Conservation (phyloP, 2,113 vertebrate species). For the Siniperca knerii region DNA sequence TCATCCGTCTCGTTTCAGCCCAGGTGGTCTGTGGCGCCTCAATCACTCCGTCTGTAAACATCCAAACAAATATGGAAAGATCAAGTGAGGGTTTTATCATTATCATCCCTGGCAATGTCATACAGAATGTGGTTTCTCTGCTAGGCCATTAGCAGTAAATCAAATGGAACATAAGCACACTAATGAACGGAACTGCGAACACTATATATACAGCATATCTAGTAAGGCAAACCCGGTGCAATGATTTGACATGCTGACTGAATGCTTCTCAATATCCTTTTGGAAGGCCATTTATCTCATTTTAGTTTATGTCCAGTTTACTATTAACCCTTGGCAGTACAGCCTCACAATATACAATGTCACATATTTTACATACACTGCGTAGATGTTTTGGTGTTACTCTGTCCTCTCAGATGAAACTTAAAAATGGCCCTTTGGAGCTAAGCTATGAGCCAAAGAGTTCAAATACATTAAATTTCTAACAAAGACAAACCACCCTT, state of each 20-base stretch:
- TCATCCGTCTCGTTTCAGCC: conserved; percentile 32
- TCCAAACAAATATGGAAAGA: conserved; percentile 40
- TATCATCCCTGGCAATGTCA: conserved; percentile 58
- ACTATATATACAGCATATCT: conserved; percentile 42
- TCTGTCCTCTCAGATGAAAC: conserved; percentile 5
- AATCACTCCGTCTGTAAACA: conserved; percentile 47
- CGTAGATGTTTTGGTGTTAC: background rate
- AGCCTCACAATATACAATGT: background rate
- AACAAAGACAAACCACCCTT: conserved; percentile 56
- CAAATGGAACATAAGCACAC: conserved; percentile 49
- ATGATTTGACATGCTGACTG: conserved; percentile 28
- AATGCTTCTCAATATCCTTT: conserved; percentile 26
- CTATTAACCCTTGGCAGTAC: background rate
- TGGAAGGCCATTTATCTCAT: conserved; percentile 20
- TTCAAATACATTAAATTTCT: conserved; percentile 58
- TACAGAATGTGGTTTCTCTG: conserved; percentile 29
- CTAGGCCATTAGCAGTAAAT: conserved; percentile 64
- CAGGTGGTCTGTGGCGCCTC: conserved; percentile 46
- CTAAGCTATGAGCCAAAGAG: conserved; percentile 34
- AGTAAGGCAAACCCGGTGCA: background rate
- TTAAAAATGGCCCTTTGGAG: background rate
- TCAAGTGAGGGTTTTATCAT: conserved; percentile 54
- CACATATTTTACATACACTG: background rate
- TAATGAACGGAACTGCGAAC: conserved; percentile 52
- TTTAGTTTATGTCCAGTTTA: conserved; percentile 1